Base-by-base conservation (phyloP, 1,140 invertebrate genomes). In the Lucilia sericata region DNA sequence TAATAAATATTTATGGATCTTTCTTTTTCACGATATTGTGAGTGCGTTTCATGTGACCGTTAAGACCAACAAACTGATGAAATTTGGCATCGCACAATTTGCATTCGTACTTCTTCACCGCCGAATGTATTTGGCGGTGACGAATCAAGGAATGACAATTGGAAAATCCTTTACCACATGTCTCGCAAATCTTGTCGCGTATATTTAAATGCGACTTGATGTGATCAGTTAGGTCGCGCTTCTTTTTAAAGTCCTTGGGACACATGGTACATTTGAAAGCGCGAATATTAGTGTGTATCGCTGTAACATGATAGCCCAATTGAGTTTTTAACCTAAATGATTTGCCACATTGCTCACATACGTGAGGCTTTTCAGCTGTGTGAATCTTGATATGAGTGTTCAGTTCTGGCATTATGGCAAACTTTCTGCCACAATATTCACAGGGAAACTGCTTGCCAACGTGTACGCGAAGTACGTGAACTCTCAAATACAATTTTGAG, bases 231-330 rank as follows among this genome's bases (percentile, higher is more conserved):
- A 89, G 65, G 85, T 89, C 70, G 2, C 88, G 87, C 25, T 88
- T 88, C 17, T 87, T 90, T 2, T 86, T 7, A 47, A 90, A 90
- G 34, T 90, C 89, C 75, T 90, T 90, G 9, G 89, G 88, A 25
- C 89, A 90, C 88, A 90, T 88, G 12, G 86, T 87, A 65, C 89
- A 90, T 75, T 90, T 90, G 76, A 88, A 90, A 21, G 88, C 88
- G 49, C 89, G 80, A 1, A 88, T 85, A 19, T 88, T 88, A 10
- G 86, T 88, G 83, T 90, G 89, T 51, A 90, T 88, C 9, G 88
- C 88, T 0, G 86, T 88, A 0, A 87, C 86, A 85, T 90, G 89
- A 14, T 87, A 78, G 80, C 86, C 88, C n/a, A 90, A 47, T 36
- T 90, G 88, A 5, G 88, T 87, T 83, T 85, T 85, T 0, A 87